Conservation (phyloP, 2,888 invertebrate genomes). For the Ernsta delagoae region DNA sequence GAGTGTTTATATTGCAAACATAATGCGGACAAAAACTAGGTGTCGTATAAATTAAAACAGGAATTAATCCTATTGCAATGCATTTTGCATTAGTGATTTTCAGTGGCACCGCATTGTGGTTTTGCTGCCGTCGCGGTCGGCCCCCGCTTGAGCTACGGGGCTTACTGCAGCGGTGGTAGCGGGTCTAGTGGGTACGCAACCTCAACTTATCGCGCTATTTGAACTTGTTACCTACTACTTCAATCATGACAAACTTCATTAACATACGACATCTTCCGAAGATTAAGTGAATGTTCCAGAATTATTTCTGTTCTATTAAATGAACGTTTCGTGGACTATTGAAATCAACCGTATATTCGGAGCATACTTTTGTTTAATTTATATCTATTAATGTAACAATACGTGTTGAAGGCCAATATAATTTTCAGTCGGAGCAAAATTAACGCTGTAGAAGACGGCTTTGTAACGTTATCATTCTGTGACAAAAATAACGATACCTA, state of each 20-base stretch:
- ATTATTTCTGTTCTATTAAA: not conserved
- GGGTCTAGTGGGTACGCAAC: not conserved
- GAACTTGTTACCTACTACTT: too few relatives aligned
- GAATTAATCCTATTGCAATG: not conserved
- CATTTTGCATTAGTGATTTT: not conserved
- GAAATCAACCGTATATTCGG: not conserved
- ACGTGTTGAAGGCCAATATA: too few relatives aligned
- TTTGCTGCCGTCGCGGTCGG: not conserved
- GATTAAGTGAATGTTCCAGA: too few relatives aligned
- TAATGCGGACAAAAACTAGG: not conserved
- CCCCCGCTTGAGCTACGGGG: not conserved
- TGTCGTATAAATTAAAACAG: not conserved
- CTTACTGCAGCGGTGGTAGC: not conserved
- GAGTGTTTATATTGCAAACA: too few relatives aligned
- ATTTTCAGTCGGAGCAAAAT: too few relatives aligned
- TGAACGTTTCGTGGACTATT: not conserved
- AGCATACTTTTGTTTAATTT: not conserved
- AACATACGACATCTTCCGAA: not conserved
- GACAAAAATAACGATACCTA: too few relatives aligned
- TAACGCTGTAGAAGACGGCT: too few relatives aligned
- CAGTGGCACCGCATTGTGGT: constrained; percentile 10
- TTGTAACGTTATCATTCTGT: too few relatives aligned
- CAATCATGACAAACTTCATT: too few relatives aligned
- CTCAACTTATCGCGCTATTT: constrained; percentile 5
- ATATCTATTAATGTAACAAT: too few relatives aligned